Conservation (phyloP, 2,113 vertebrate species). For the Phyllostomus discolor region DNA sequence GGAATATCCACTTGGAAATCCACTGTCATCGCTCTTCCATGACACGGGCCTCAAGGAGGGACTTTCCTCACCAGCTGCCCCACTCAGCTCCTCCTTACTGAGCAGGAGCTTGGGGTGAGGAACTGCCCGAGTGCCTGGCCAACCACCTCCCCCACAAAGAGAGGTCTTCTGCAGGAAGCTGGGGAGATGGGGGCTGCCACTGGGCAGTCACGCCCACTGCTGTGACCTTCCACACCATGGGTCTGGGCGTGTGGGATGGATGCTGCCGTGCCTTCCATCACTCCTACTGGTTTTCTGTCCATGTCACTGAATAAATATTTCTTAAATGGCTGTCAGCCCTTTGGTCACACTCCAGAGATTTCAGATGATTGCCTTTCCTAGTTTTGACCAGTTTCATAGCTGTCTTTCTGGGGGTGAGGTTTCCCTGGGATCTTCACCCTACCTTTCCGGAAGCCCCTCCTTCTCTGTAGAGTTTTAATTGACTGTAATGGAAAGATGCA, state of each 20-base stretch:
- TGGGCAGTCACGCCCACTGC: not conserved
- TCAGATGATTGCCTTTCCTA: not conserved
- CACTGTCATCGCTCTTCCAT: not conserved
- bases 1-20: not conserved
- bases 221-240: not conserved
- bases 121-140: accelerated
- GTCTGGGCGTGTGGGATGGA: not conserved
- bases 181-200: not conserved
- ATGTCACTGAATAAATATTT: not conserved
- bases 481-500: not conserved
- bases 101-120: not conserved
- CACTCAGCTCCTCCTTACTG: not conserved
- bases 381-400: not conserved
- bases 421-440: not conserved
- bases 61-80: not conserved
- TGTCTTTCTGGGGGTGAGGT: not conserved
- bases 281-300: not conserved
- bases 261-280: not conserved
- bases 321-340: not conserved
- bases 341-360: not conserved
- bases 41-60: not conserved
- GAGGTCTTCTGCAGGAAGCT: not conserved
- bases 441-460: not conserved
- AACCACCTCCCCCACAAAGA: too few relatives aligned
- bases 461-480: not conserved